Base-by-base conservation (phyloP, 2,888 invertebrate genomes). In the Thera obeliscata region DNA sequence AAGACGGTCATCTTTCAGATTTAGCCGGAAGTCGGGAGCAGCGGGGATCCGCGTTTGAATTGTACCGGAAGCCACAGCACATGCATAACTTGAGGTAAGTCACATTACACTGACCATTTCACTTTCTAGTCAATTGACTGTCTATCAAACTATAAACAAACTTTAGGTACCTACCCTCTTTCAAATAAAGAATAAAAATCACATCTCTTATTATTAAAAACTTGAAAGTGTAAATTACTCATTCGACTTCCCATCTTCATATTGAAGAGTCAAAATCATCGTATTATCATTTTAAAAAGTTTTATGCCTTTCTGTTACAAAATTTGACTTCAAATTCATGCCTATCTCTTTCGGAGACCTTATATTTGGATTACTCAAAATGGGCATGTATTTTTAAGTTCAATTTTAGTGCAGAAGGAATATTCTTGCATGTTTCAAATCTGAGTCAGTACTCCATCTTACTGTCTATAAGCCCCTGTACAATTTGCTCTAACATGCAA, bases 21-120 rank as follows among this genome's bases (percentile, higher is more conserved):
- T 93, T 98, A 84, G 97, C 97, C 62, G 98, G 98, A 59, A 97
- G 98, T 81, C 95, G 97, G 78, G 98, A 98, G 84, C 98, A 98
- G 83, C 94, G 98, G 64, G 98, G 98, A 41, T 98, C 98, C 73
- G 98, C 98, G n/a, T 98, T 98, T 87, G 98, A 98, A 89, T 94
- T 98, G 71, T 98, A 98, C 87, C 96, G 98, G 75, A 98, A 98
- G 89, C 98, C 98, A 8, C 95, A 97, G 83, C 96, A 96, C 87
- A 96, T 97, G 94, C 96, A 97, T 87, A 97, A 96, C 82, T 90
- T 97, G 88, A 96, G 97, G 97, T 97, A 94, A 93, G 90, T 58
- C 57, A 70, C 64, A 58, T 33, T 35, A 55, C 8, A 55, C 58
- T 36, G 72, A 56, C 69, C 22, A 54, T 66, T 49, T n/a, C 7